phyloP scores from a whole-genome alignment of 2,888 invertebrate species.

The Coleophora deauratella region DNA sequence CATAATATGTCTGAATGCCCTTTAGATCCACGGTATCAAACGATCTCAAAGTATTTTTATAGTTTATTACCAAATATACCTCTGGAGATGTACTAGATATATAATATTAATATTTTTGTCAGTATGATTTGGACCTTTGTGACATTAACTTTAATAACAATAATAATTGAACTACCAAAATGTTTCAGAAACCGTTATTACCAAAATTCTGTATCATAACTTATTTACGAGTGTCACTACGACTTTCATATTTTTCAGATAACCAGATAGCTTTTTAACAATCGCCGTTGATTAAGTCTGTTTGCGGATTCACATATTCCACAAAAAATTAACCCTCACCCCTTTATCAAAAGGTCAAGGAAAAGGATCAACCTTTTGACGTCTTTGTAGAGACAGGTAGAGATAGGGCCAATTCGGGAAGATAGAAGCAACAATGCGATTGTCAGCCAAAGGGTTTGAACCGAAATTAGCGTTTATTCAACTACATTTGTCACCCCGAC shows the following conservation, averaged over 20 bases:
- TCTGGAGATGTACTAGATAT: too few relatives aligned
- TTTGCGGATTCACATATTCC: constrained; percentile 39
- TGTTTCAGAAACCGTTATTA: too few relatives aligned
- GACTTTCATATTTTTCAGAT: background rate
- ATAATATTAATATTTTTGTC: too few relatives aligned
- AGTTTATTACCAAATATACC: too few relatives aligned
- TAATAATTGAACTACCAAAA: too few relatives aligned
- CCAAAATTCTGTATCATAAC: too few relatives aligned
- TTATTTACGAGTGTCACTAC: too few relatives aligned
- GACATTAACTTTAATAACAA: too few relatives aligned
- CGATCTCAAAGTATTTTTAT: background rate
- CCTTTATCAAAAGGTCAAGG: constrained; percentile 51
- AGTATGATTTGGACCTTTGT: too few relatives aligned
- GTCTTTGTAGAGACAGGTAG: constrained; percentile 50
- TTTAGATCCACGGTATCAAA: background rate
- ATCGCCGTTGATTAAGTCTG: constrained; percentile 37
- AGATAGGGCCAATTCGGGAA: constrained; percentile 32
- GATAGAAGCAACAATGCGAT: constrained; percentile 42
- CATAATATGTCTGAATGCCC: too few relatives aligned
- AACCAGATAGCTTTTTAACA: constrained; percentile 21
- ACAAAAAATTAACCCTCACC: constrained; percentile 36
- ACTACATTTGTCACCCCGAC: constrained; percentile 47
- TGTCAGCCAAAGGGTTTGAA: constrained; percentile 51
- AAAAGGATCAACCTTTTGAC: constrained; percentile 50
- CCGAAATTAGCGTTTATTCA: constrained; percentile 67